Evolutionary conservation across 2,888 invertebrate species (phyloP), one percentile per base, ranked within the genome.

Genomic region (Idaea straminata): DNA sequence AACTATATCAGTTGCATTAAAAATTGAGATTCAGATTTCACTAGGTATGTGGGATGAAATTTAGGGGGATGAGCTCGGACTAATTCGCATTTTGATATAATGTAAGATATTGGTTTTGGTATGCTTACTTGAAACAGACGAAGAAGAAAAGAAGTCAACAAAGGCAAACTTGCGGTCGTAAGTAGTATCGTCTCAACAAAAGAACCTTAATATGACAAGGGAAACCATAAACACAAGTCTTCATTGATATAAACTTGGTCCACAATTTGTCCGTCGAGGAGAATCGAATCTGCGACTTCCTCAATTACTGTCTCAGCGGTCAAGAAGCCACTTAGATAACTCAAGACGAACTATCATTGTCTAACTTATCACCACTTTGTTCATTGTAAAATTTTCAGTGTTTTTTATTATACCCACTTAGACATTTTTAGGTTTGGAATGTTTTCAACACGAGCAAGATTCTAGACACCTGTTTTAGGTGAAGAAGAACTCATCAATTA

Each of bases 201-300:
- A n/a, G 61, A 60, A 60, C 15, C 35, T 61, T 4, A 61, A 36
- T 62, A 61, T 61, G 63, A 47, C 25, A 62, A 62, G 47, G 62
- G 47, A 47, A 47, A 47, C 47, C 47, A 47, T 47, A 47, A 47
- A 47, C 10, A 7, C 10, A 47, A 47, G 47, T 47, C 47, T 47
- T 47, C 47, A 47, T 47, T 47, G 47, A 47, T 47, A 47, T 47
- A 47, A 47, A 47, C 47, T 47, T 47, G 47, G 47, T 13, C 47
- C 47, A 47, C 47, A 7, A 47, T 47, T 47, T 47, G 47, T 47
- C 47, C 10, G 47, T 47, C 47, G 47, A 47, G 47, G 73, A 79
- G 83, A 83, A 77, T 78, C 72, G 78, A 86, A 84, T 85, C 80
- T 77, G 77, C 77, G 68, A 82, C 78, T 83, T 86, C 83, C 84